Conservation (phyloP, 2,888 invertebrate genomes). For the Nomada flava region DNA sequence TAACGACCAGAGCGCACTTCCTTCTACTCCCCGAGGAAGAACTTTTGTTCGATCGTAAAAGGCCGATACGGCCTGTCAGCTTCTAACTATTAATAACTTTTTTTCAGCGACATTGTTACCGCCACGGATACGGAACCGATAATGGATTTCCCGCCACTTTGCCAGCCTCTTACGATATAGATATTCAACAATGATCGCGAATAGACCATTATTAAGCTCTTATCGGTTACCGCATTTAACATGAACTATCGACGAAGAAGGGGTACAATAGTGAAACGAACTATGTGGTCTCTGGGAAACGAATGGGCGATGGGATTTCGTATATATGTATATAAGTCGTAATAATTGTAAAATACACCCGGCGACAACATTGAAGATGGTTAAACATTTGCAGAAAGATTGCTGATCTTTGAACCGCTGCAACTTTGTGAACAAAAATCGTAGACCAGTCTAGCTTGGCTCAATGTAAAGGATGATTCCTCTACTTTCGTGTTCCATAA, state of each 20-base stretch:
- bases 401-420: too few relatives aligned
- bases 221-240: background rate
- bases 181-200: conserved; percentile 18
- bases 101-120: conserved; percentile 55
- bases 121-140: conserved; percentile 32
- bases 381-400: too few relatives aligned
- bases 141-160: conserved; percentile 47
- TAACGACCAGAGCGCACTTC: conserved; percentile 45
- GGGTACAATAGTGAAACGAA: background rate
- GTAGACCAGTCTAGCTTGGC: too few relatives aligned
- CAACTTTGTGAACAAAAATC: too few relatives aligned
- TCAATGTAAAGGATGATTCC: too few relatives aligned
- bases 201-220: conserved; percentile 17
- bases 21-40: conserved; percentile 12
- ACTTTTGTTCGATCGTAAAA: conserved; percentile 56
- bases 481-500: too few relatives aligned
- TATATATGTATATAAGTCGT: too few relatives aligned
- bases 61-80: conserved; percentile 57
- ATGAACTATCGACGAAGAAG: background rate
- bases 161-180: background rate
- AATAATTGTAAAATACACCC: too few relatives aligned
- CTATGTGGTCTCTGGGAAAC: too few relatives aligned
- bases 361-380: too few relatives aligned
- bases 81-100: conserved; percentile 61
- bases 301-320: too few relatives aligned